phyloP scores from a whole-genome alignment of 1,140 invertebrate genomes.

The Dreissena rostriformis region DNA sequence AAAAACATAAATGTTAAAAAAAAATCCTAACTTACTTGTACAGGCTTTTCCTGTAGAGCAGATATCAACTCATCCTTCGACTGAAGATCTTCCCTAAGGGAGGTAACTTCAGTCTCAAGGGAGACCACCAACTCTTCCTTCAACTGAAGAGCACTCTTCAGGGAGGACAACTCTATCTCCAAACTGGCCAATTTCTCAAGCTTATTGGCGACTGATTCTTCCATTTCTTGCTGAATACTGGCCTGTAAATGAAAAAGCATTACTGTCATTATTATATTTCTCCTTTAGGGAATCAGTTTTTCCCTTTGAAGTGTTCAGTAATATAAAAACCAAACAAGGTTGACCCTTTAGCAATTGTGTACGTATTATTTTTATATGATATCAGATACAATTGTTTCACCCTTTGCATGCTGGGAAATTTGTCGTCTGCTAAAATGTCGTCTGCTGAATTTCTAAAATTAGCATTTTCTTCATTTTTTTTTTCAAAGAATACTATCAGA shows the following conservation, averaged over 20 bases:
- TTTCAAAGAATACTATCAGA: too few species aligned
- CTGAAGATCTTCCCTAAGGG: conserved; percentile 53
- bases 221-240: conserved; percentile 73
- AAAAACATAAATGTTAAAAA: not conserved
- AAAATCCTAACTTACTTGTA: conserved; percentile 9
- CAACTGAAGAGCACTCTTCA: conserved; percentile 55
- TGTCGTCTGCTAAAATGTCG: too few species aligned
- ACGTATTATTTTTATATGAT: too few species aligned
- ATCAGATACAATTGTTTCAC: too few species aligned
- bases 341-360: too few species aligned
- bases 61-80: conserved; percentile 40
- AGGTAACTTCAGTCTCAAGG: conserved; percentile 35
- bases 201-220: conserved; percentile 66
- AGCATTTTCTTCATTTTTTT: too few species aligned
- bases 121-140: conserved; percentile 57
- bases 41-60: conserved; percentile 33
- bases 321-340: too few species aligned
- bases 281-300: too few species aligned
- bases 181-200: conserved; percentile 58
- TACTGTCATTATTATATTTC: too few species aligned
- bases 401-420: too few species aligned
- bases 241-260: conserved; percentile 60
- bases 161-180: conserved; percentile 55
- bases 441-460: too few species aligned
- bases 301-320: too few species aligned